A percentile compares a stretch with the other conserved stretches of the same genome.
Evolutionary conservation across 2,113 vertebrate species (phyloP).

Genomic region (Arizona elegans): DNA sequence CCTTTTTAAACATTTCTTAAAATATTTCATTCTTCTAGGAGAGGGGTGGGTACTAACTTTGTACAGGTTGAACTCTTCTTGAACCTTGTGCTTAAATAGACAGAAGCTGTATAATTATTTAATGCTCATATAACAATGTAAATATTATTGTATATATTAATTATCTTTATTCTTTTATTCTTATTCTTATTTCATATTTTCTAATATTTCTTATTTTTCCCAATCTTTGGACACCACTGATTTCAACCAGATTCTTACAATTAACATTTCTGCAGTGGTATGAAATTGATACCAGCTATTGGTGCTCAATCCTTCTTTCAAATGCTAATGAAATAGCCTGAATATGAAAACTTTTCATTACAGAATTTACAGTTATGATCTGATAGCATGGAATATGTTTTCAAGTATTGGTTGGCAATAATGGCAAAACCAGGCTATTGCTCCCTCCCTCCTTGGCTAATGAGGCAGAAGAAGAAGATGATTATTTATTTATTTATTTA

Average conservation of each 20-base stretch:
- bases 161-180: neutral
- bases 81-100: neutral
- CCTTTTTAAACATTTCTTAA: too few relatives aligned
- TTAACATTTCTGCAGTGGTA: neutral
- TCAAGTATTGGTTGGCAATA: neutral
- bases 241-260: neutral
- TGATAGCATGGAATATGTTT: neutral
- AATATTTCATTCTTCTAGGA: too few relatives aligned
- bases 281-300: neutral
- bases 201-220: neutral
- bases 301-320: neutral
- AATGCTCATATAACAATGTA: neutral
- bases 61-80: neutral
- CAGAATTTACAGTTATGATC: neutral
- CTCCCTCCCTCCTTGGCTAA: neutral
- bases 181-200: neutral
- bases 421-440: neutral
- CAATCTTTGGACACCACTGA: neutral
- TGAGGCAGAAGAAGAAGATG: neutral
- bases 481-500: too few relatives aligned
- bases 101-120: neutral
- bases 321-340: neutral
- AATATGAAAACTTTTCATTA: neutral
- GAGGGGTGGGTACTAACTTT: too few relatives aligned
- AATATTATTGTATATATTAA: neutral